These are phyloP conservation scores for Ernsta delagoae DNA, from an alignment of 2,888 invertebrate genomes.

Conservation along the genomic window DNA sequence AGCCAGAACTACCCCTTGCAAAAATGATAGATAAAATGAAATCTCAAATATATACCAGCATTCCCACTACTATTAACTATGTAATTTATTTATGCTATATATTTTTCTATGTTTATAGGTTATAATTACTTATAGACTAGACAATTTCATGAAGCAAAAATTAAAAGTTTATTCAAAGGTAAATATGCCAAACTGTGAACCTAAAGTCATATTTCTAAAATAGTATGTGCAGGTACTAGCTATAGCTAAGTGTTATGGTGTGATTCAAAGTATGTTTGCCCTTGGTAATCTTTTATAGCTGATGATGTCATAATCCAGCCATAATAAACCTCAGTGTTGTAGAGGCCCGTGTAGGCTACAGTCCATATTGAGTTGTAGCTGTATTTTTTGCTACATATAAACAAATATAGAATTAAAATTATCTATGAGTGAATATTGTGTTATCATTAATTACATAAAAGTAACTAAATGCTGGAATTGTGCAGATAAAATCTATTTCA, in stretches of 20 bases:
- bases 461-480: not conserved
- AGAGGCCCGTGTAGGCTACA: conserved; percentile 29
- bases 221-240: not conserved
- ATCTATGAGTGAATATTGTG: conserved; percentile 18
- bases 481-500: not conserved
- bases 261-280: conserved; percentile 40
- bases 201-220: not conserved
- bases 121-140: conserved; percentile 43
- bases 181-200: conserved; percentile 36
- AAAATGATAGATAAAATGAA: not conserved
- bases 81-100: conserved; percentile 12
- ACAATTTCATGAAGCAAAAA: conserved; percentile 67
- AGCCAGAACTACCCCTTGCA: conserved; percentile 40
- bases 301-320: conserved; percentile 47
- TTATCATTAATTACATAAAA: conserved; percentile 21
- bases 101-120: conserved; percentile 54
- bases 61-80: too few species aligned
- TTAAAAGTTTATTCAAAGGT: conserved; percentile 69
- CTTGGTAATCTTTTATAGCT: conserved; percentile 46
- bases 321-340: conserved; percentile 23
- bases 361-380: conserved; percentile 2
- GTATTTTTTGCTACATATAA: conserved; percentile 7
- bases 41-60: too few species aligned
- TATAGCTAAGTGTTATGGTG: not conserved
- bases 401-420: conserved; percentile 18